A percentile compares a stretch with the other conserved stretches of the same genome.
phyloP scores from a whole-genome alignment of 2,797 vertebrate species.

The Chaenodraco wilsoni region DNA sequence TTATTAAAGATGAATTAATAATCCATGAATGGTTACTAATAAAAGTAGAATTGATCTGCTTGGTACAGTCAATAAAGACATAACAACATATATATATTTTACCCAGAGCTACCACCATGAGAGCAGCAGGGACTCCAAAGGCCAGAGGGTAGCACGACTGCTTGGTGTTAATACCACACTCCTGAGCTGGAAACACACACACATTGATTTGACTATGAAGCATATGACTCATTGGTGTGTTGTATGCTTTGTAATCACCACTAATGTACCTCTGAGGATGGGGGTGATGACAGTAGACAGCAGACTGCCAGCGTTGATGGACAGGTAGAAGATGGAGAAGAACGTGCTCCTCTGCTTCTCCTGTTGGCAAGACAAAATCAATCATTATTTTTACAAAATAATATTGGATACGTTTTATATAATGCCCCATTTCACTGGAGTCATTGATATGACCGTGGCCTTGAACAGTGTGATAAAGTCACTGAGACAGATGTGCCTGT shows the following conservation, averaged over 20 bases:
- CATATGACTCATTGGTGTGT: accelerated
- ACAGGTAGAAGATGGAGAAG: slow-evolving; percentile 96
- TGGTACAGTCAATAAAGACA: neutral
- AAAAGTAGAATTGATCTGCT: neutral
- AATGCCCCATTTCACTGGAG: slow-evolving; percentile 1
- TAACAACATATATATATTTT: slow-evolving; percentile 42
- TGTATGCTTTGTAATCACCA: neutral
- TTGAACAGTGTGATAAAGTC: slow-evolving; percentile 58
- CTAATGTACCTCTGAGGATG: slow-evolving; percentile 86
- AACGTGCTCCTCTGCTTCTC: slow-evolving; percentile 92
- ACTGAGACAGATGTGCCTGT: neutral
- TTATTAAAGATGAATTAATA: neutral
- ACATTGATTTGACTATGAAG: neutral
- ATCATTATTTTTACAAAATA: neutral
- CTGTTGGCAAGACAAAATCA: slow-evolving; percentile 68
- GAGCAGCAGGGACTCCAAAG: slow-evolving; percentile 93
- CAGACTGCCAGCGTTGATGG: slow-evolving; percentile 95
- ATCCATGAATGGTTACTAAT: neutral
- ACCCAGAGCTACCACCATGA: slow-evolving; percentile 92
- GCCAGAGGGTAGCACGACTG: slow-evolving; percentile 91
- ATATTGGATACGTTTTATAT: neutral
- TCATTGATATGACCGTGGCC: slow-evolving; percentile 35
- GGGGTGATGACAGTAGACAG: slow-evolving; percentile 94
- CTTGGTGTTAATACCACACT: slow-evolving; percentile 87
- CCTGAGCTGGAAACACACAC: slow-evolving; percentile 80